Evolutionary conservation across 2,888 invertebrate species (phyloP).

Genomic region (Tenthredo notha): DNA sequence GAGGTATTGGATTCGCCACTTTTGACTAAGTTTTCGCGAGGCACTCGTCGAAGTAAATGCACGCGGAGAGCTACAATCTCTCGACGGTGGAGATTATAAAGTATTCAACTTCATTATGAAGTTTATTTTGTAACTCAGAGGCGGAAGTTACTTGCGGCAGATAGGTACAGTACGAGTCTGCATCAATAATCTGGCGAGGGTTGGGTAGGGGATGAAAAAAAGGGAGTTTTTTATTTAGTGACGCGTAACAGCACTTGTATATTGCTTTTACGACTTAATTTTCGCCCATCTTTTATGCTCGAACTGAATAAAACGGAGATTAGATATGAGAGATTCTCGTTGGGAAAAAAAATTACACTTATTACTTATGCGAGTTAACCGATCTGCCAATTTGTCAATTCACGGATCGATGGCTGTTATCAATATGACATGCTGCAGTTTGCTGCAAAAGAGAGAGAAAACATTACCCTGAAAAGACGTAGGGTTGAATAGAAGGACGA

Average conservation of each 20-base stretch:
- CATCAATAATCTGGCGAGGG: conserved; percentile 11
- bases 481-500: background rate
- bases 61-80: background rate
- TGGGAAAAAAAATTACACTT: background rate
- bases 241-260: background rate
- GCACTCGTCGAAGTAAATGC: background rate
- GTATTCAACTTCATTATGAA: conserved; percentile 46
- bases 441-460: background rate
- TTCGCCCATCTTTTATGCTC: background rate
- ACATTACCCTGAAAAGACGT: background rate
- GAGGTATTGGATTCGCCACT: background rate
- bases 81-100: conserved; percentile 33
- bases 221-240: conserved; percentile 16
- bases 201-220: background rate
- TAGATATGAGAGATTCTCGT: background rate
- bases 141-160: background rate
- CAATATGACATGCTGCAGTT: background rate
- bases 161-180: background rate
- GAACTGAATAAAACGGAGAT: background rate
- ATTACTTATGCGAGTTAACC: background rate
- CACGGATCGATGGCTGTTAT: background rate
- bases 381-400: background rate
- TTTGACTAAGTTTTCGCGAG: background rate
- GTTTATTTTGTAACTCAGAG: conserved; percentile 18
- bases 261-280: conserved; percentile 22